Evolutionary conservation across 2,113 vertebrate genomes (phyloP).

Genomic region (Noturus placidus): DNA sequence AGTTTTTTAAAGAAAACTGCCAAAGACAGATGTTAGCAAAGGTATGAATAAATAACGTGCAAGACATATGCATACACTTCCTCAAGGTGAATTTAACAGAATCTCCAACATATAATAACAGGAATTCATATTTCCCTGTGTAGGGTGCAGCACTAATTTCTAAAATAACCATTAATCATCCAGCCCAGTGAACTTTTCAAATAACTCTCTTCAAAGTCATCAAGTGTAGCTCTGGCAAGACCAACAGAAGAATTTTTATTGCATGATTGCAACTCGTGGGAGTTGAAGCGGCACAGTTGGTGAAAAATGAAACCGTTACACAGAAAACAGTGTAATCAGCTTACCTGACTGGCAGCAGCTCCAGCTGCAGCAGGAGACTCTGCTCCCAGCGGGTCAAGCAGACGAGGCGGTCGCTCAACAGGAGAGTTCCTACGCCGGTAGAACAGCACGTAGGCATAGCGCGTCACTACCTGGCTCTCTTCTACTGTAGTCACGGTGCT

Average conservation of each 20-base stretch:
- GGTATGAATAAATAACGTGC: background rate
- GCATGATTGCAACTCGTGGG: too few species aligned
- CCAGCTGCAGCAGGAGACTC: conserved; percentile 78
- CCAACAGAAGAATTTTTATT: background rate
- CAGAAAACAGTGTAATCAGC: conserved; percentile 40
- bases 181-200: background rate
- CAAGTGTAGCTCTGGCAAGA: background rate
- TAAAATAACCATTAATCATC: background rate
- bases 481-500: conserved; percentile 96
- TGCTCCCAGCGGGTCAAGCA: conserved; percentile 68
- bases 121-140: background rate
- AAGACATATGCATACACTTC: background rate
- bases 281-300: background rate
- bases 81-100: background rate
- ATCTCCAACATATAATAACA: background rate
- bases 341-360: conserved; percentile 91
- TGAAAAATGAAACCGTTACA: background rate
- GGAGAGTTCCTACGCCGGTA: conserved; percentile 95
- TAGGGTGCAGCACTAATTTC: background rate
- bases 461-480: conserved; percentile 95
- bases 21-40: background rate
- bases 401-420: conserved; percentile 87
- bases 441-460: conserved; percentile 95
- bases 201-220: background rate
- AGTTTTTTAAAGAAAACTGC: background rate